Percentiles rank a stretch among this genome's conserved stretches.
Conservation (phyloP, 2,113 vertebrate species). For the Misgurnus anguillicaudatus region DNA sequence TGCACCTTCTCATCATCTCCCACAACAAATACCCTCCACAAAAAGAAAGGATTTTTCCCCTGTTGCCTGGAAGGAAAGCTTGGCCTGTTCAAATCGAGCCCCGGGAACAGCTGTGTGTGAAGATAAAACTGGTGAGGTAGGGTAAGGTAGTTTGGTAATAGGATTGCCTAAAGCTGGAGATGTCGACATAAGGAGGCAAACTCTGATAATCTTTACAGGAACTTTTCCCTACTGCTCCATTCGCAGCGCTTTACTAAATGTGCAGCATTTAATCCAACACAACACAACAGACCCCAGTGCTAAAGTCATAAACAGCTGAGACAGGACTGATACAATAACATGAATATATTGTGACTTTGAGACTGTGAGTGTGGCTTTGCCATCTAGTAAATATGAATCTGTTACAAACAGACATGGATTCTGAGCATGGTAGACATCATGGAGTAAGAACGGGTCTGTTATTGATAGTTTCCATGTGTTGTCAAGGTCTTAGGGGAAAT, state of each 20-base stretch:
- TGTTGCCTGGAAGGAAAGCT: constrained; percentile 38
- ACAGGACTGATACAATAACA: too few species aligned
- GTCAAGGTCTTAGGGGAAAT: too few species aligned
- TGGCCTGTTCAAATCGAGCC: constrained; percentile 33
- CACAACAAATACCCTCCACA: background rate
- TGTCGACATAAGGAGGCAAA: constrained; percentile 51
- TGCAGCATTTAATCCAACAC: constrained; percentile 53
- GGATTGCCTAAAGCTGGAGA: constrained; percentile 58
- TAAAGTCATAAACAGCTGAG: too few species aligned
- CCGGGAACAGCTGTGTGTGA: constrained; percentile 51
- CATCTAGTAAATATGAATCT: too few species aligned
- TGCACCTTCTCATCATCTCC: background rate
- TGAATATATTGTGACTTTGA: too few species aligned
- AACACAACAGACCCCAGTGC: background rate
- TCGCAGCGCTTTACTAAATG: constrained; percentile 45
- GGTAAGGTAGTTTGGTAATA: constrained; percentile 56
- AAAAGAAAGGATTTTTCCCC: background rate
- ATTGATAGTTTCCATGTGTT: too few species aligned
- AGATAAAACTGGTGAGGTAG: constrained; percentile 55
- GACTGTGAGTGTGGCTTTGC: too few species aligned
- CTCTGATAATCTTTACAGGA: constrained; percentile 63
- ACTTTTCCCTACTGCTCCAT: constrained; percentile 54
- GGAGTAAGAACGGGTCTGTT: too few species aligned
- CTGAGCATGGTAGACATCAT: too few species aligned
- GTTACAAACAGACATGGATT: too few species aligned